Percentiles rank a stretch among this genome's conserved stretches.
phyloP scores from a whole-genome alignment of 2,113 vertebrate species.

The Copsychus sechellarum region DNA sequence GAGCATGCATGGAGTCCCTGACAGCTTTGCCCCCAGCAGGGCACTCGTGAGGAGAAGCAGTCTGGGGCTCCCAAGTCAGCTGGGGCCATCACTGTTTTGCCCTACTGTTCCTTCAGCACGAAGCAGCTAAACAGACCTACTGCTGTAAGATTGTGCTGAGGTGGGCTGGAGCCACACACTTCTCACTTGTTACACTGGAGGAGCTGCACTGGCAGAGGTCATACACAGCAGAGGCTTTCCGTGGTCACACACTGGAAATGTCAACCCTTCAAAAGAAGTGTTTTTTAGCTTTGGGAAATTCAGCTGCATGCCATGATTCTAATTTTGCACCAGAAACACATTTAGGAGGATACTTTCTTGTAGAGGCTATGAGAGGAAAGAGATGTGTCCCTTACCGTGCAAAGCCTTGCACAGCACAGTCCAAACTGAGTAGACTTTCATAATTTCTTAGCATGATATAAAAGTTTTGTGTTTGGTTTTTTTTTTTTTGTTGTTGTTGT shows the following conservation, averaged over 20 bases:
- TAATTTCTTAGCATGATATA: background rate
- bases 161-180: background rate
- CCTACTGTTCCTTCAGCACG: background rate
- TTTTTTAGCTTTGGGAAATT: background rate
- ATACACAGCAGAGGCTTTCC: no score
- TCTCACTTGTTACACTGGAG: no score
- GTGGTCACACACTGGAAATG: background rate
- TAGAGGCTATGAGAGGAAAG: background rate
- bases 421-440: background rate
- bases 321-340: background rate
- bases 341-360: background rate
- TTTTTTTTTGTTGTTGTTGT: no score
- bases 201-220: background rate
- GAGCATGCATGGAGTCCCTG: background rate
- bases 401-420: background rate
- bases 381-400: background rate
- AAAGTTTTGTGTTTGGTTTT: no score
- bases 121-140: background rate
- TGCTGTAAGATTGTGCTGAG: background rate
- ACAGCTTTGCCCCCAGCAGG: background rate
- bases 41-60: background rate
- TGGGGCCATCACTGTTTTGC: fast-evolving
- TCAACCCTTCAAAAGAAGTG: background rate
- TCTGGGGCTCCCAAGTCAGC: background rate
- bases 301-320: background rate